Evolutionary conservation across 2,888 invertebrate species (phyloP), one percentile per base, ranked within the genome.

Genomic region (Drosophila merina): DNA sequence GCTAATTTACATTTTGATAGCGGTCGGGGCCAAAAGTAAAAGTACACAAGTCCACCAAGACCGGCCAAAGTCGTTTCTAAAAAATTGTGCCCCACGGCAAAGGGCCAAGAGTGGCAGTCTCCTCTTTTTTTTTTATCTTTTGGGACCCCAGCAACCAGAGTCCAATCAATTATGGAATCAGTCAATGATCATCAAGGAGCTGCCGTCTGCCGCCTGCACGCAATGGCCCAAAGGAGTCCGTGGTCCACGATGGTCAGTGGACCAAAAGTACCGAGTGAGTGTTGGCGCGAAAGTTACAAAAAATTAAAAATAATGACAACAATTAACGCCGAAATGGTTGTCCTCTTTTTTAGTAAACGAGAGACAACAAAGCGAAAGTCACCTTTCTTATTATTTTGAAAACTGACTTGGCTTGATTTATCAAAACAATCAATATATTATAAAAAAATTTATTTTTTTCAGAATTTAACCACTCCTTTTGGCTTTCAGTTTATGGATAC

Each of bases 91-190:
- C 84, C 86, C 72, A 42, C 12, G 74, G 81, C 60, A 45, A 40
- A 54, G 40, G 74, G 81, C 50, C 33, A 73, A 48, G 38, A 50
- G 25, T 40, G 28, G 44, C 51, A 30, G 48, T 26, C 30, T 14
- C 28, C 20, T 42, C 7, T 42, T 14, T 42, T 42, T 36, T 36
- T 36, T 36, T 36, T n/a, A n/a, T 5, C n/a, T 44, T 47, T 33
- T 26, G 20, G 42, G 57, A 45, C 59, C 57, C 47, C 47, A 54
- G 44, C 45, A n/a, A 57, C 42, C 31, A 4, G 30, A 36, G 49
- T 49, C 56, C 82, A 79, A 84, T 84, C 84, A 86, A 84, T 84
- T 86, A 88, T 83, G 68, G 70, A 88, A 88, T 84, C 86, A 77
- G 67, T 75, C 88, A 84, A 71, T 75, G 86, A 79, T 79, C 86